phyloP scores from a whole-genome alignment of 2,888 invertebrate genomes.

The Noctua fimbriata region DNA sequence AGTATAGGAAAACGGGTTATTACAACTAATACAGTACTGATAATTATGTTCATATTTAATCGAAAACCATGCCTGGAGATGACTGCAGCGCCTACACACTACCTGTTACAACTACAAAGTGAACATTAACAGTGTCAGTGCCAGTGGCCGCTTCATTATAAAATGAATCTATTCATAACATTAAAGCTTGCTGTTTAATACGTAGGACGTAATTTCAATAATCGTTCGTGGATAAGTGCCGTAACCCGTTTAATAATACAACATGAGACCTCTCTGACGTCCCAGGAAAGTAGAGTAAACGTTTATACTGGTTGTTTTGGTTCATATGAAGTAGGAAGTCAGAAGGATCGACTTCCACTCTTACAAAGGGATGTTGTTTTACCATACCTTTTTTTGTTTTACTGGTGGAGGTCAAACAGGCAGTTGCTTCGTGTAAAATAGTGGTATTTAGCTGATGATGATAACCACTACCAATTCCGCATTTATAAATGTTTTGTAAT shows the following conservation, averaged over 20 bases:
- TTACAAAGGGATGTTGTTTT: neutral
- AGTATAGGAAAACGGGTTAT: neutral
- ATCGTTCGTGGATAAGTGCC: neutral
- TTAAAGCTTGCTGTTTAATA: neutral
- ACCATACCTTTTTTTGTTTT: too few species aligned
- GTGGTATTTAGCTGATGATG: neutral
- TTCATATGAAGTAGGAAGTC: neutral
- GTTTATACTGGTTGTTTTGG: neutral
- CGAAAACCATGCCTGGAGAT: neutral
- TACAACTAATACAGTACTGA: neutral
- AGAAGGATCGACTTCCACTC: neutral
- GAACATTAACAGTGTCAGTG: neutral
- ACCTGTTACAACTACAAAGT: neutral
- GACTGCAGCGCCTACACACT: neutral
- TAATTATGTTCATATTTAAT: constrained; percentile 1
- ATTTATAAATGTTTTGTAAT: neutral
- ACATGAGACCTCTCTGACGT: neutral
- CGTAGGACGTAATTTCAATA: neutral
- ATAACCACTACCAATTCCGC: neutral
- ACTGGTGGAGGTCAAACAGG: neutral
- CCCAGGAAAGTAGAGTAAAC: neutral
- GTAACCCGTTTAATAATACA: neutral
- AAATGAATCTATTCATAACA: neutral
- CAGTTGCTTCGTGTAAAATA: neutral
- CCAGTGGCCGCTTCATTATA: neutral